Conservation (phyloP, 2,113 vertebrate species). For the Pollachius pollachius region DNA sequence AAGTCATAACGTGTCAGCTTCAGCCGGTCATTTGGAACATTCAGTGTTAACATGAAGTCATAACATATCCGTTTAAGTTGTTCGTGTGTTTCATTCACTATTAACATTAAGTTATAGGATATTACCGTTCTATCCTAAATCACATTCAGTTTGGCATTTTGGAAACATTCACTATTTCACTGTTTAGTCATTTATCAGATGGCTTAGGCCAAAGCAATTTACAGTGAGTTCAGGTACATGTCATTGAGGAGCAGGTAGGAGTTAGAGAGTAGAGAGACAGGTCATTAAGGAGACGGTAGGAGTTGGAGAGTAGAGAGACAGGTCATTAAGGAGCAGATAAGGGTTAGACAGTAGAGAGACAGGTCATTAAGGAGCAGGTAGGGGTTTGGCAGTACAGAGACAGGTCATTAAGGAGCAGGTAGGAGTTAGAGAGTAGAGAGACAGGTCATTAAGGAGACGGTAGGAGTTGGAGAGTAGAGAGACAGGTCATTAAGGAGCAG, state of each 20-base stretch:
- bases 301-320: not conserved
- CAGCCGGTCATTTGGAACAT: too few relatives aligned
- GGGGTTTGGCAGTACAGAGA: too few relatives aligned
- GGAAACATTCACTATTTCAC: not conserved
- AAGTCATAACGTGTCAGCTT: constrained; percentile 38
- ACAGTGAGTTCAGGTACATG: not conserved
- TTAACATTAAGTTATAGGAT: constrained; percentile 32
- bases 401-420: too few relatives aligned
- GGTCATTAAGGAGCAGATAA: not conserved
- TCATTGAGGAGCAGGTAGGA: not conserved
- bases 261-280: too few relatives aligned
- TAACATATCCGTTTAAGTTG: constrained; percentile 26
- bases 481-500: too few relatives aligned
- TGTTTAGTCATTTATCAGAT: not conserved
- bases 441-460: too few relatives aligned
- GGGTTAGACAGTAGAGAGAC: too few relatives aligned
- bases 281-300: too few relatives aligned
- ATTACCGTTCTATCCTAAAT: constrained; percentile 6
- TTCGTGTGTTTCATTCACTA: too few relatives aligned
- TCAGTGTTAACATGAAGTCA: constrained; percentile 17
- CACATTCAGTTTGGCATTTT: not conserved
- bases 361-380: too few relatives aligned
- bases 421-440: too few relatives aligned
- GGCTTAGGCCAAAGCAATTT: not conserved
- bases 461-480: too few relatives aligned